Conservation (phyloP, 2,797 vertebrate genomes). For the Falco berigora region DNA sequence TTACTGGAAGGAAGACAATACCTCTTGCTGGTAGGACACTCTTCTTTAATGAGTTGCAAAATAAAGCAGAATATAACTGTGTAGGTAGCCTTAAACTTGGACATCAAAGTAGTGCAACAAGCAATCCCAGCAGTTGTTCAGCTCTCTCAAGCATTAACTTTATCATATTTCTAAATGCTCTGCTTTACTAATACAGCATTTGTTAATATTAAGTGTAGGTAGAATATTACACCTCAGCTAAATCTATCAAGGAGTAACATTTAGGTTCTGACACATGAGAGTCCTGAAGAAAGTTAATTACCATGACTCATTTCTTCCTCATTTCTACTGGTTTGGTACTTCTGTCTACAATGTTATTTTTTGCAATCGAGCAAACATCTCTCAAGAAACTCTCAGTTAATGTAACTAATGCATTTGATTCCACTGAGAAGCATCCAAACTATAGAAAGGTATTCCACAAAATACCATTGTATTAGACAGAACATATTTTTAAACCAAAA, state of each 20-base stretch:
- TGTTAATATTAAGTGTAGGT: slow-evolving; percentile 20
- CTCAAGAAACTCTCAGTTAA: background rate
- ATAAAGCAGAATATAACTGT: slow-evolving; percentile 8
- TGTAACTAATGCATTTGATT: background rate
- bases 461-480: background rate
- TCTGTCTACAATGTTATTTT: background rate
- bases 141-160: slow-evolving; percentile 37
- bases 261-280: slow-evolving; percentile 29
- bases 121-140: background rate
- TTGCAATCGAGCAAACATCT: background rate
- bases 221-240: slow-evolving; percentile 17
- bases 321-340: slow-evolving; percentile 34
- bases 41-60: slow-evolving; percentile 55
- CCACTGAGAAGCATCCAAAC: background rate
- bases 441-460: background rate
- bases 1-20: slow-evolving; percentile 34
- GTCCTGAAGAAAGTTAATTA: slow-evolving; percentile 24
- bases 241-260: slow-evolving; percentile 39
- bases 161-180: slow-evolving; percentile 56
- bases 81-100: background rate
- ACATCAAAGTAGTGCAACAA: slow-evolving; percentile 24
- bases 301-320: slow-evolving; percentile 26
- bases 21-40: background rate
- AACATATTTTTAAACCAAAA: background rate
- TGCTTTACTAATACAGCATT: slow-evolving; percentile 48